phyloP scores from a whole-genome alignment of 92 coral and sea anemone genomes.

The Blastomussa wellsi region DNA sequence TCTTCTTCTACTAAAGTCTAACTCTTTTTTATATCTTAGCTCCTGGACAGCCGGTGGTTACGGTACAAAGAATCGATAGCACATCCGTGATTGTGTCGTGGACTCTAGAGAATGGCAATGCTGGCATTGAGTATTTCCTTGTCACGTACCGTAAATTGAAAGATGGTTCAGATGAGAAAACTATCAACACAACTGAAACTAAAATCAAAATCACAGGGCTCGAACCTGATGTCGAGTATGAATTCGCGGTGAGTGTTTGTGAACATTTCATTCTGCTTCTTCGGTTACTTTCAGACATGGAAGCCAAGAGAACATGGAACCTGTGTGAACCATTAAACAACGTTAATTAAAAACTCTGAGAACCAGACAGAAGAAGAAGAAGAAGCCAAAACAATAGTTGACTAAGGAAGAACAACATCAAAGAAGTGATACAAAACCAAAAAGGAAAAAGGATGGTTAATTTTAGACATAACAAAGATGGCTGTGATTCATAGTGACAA shows the following conservation, averaged over 20 bases:
- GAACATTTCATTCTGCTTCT: too few relatives aligned
- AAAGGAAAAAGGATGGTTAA: too few relatives aligned
- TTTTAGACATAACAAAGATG: too few relatives aligned
- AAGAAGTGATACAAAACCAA: too few relatives aligned
- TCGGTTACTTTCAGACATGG: too few relatives aligned
- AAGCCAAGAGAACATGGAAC: too few relatives aligned
- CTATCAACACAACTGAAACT: slow-evolving; percentile 54
- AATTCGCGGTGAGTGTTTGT: slow-evolving; percentile 51
- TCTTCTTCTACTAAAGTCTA: background rate
- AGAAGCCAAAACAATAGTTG: too few relatives aligned
- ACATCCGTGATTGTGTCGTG: slow-evolving; percentile 54
- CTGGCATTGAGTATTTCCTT: slow-evolving; percentile 53
- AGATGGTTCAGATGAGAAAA: slow-evolving; percentile 17
- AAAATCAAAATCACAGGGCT: slow-evolving; percentile 51
- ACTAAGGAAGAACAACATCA: too few relatives aligned
- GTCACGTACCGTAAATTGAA: slow-evolving; percentile 45
- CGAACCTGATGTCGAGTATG: slow-evolving; percentile 55
- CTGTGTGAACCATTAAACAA: too few relatives aligned
- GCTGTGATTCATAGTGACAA: too few relatives aligned
- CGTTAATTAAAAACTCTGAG: too few relatives aligned
- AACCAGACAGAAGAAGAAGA: too few relatives aligned
- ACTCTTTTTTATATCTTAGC: slow-evolving; percentile 21
- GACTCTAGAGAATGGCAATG: slow-evolving; percentile 38
- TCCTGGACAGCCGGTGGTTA: slow-evolving; percentile 59
- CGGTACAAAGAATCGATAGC: slow-evolving; percentile 36